Evolutionary conservation across 2,888 invertebrate species (phyloP), one percentile per base, ranked within the genome.

Genomic region (Scaeva pyrastri): DNA sequence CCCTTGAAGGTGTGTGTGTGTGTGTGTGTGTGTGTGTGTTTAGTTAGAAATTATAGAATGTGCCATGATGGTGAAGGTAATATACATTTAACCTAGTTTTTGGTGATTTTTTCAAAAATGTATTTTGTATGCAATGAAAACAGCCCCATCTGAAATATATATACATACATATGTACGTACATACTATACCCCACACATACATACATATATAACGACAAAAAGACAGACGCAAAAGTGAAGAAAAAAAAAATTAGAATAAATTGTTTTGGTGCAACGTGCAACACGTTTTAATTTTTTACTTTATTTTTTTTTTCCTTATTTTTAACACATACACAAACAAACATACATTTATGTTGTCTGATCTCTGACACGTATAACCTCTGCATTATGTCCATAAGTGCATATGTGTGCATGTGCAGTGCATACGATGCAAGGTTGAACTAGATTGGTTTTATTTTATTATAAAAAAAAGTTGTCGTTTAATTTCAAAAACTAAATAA

Each of bases 51-150:
- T 64, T 70, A 68, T 68, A 78, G 62, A 68, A 70, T 70, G 64
- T 74, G 60, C 74, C 83, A 79, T 79, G 78, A 79, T 79, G 78
- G 78, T 83, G 83, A 84, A 84, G 83, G 83, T 79, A 79, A 75
- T 79, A 79, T 84, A 74, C 70, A 75, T 74, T 84, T 84, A 84
- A 84, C 83, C 83, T 71, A 79, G 55, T 84, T 79, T 77, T 52
- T 68, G 36, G 58, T 36, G 14, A 23, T 48, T 68, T 58, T 72
- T 23, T 68, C 3, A 7, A 19, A 21, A 21, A 16, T 14, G 19
- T 36, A 66, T 50, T 39, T 68, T 39, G 14, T 36, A 39, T 10
- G 36, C 50, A 36, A 31, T 5, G 16, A 50, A 68, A 68, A 52
- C 45, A 52, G n/a, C 36, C 36, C 39, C 68, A 68, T 68, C 66